Percentiles rank a stretch among this genome's conserved stretches.
Conservation (phyloP, 2,888 invertebrate genomes). For the Cheilosia variabilis region DNA sequence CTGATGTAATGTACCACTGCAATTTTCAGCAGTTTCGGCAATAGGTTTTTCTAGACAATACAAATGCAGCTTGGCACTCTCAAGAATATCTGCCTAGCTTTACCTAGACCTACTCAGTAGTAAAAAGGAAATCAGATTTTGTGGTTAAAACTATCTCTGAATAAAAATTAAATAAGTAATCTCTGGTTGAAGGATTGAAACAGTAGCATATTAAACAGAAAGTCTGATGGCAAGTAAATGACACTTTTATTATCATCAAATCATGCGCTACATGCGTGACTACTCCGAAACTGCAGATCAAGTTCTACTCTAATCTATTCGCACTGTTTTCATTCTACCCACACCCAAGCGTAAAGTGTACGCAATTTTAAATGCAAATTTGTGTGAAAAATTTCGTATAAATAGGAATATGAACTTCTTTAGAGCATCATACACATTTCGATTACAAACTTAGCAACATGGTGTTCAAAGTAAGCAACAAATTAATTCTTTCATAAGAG, state of each 20-base stretch:
- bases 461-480: conserved; percentile 58
- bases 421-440: conserved; percentile 42
- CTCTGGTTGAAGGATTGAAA: too few species aligned
- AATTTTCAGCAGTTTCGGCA: neutral
- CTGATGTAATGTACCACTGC: neutral
- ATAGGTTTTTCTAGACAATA: neutral
- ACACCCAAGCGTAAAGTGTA: conserved; percentile 1
- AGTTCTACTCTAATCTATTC: conserved; percentile 23
- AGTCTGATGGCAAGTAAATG: neutral
- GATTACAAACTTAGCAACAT: conserved; percentile 53
- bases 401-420: conserved; percentile 53
- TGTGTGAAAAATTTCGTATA: conserved; percentile 45
- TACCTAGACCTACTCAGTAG: too few species aligned
- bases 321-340: neutral
- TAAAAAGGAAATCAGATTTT: too few species aligned
- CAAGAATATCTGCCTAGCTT: too few species aligned
- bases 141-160: too few species aligned
- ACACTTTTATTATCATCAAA: neutral
- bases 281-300: neutral
- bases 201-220: too few species aligned
- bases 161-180: too few species aligned
- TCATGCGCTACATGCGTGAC: neutral
- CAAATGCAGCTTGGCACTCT: neutral
- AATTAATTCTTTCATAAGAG: neutral
- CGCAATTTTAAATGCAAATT: neutral